phyloP scores from a whole-genome alignment of 1,140 invertebrate species.

The Euwallacea similis region DNA sequence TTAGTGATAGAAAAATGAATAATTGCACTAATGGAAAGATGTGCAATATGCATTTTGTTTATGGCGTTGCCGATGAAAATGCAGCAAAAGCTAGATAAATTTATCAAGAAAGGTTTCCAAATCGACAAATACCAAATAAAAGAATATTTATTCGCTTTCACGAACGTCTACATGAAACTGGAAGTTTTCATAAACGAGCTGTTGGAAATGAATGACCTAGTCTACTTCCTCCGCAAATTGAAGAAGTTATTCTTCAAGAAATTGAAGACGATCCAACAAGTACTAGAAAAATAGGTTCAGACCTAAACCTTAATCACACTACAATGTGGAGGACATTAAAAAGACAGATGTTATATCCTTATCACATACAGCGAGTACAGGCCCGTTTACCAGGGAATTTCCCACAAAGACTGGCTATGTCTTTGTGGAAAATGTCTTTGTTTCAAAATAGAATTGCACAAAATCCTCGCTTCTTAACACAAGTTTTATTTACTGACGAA shows the following conservation, averaged over 20 bases:
- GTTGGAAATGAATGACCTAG: too few species aligned
- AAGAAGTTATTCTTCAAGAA: background rate
- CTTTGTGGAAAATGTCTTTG: too few species aligned
- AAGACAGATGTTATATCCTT: background rate
- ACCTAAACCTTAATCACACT: background rate
- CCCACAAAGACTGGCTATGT: background rate
- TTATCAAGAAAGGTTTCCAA: background rate
- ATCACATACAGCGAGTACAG: background rate
- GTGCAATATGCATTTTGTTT: conserved; percentile 3
- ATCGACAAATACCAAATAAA: background rate
- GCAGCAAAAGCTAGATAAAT: background rate
- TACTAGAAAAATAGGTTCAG: background rate
- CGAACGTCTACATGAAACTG: background rate
- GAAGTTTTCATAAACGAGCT: too few species aligned
- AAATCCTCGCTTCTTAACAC: background rate
- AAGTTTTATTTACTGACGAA: background rate
- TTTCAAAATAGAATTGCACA: background rate
- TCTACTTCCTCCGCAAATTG: background rate
- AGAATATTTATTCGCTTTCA: background rate
- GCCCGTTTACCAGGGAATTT: too few species aligned
- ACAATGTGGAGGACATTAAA: background rate
- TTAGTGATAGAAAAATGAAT: background rate
- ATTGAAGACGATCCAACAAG: background rate
- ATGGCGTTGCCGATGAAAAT: background rate
- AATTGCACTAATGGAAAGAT: background rate